phyloP scores from a whole-genome alignment of 2,113 vertebrate species.

The Acrocephalus arundinaceus region DNA sequence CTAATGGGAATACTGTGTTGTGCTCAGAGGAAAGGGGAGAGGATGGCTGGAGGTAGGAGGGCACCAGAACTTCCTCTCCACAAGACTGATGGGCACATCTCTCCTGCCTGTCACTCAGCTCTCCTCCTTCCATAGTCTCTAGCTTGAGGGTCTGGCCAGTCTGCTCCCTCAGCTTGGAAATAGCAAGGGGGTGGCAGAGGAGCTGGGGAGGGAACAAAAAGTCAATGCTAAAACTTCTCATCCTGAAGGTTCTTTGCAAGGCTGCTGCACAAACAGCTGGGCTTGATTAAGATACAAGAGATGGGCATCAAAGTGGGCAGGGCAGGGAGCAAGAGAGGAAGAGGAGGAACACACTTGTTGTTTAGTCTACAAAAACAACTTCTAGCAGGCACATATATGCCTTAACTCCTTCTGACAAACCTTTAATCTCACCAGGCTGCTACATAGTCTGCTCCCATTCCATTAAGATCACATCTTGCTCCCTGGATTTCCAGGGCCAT shows the following conservation, averaged over 20 bases:
- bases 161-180: background rate
- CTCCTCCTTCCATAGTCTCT: background rate
- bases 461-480: background rate
- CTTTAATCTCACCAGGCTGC: background rate
- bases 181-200: background rate
- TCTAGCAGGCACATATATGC: background rate
- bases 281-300: background rate
- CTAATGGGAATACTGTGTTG: background rate
- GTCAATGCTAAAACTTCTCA: background rate
- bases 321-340: background rate
- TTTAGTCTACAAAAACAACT: background rate
- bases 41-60: background rate
- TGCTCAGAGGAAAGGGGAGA: background rate
- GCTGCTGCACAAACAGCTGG: background rate
- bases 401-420: background rate
- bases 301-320: background rate
- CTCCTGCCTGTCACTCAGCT: background rate
- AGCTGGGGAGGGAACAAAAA: background rate
- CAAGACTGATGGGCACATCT: background rate
- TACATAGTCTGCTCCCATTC: background rate
- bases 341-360: background rate
- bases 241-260: background rate
- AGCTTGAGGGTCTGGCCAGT: background rate
- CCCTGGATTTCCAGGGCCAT: background rate
- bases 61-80: background rate